A percentile compares a stretch with the other conserved stretches of the same genome.
These are phyloP conservation scores for Torymus tubicola DNA, from an alignment of 2,888 invertebrate genomes.

Conservation along the genomic window DNA sequence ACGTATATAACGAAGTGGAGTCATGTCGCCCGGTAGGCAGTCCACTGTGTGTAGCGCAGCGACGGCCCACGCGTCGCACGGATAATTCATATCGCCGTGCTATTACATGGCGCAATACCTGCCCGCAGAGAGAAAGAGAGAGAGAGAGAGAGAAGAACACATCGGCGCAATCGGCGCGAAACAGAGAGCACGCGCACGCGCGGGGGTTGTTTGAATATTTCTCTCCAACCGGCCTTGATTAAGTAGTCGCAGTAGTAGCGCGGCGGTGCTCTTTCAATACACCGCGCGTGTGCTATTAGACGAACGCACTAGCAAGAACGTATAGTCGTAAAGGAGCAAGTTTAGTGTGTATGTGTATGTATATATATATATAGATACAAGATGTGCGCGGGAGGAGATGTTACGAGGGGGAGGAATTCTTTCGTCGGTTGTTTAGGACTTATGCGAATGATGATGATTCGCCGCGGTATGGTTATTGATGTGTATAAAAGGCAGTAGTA, in stretches of 20 bases:
- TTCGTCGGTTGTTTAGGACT: too few relatives aligned
- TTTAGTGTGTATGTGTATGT: too few relatives aligned
- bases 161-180: slow-evolving; percentile 30
- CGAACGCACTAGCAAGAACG: background rate
- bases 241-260: slow-evolving; percentile 21
- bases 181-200: background rate
- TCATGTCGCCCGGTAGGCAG: slow-evolving; percentile 51
- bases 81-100: slow-evolving; percentile 46
- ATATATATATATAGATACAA: too few relatives aligned
- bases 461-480: too few relatives aligned
- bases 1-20: background rate
- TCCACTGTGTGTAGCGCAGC: background rate
- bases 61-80: slow-evolving; percentile 21
- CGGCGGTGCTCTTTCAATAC: background rate
- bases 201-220: slow-evolving; percentile 37
- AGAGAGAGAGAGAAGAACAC: background rate
- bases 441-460: too few relatives aligned
- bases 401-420: too few relatives aligned
- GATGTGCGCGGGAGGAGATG: too few relatives aligned
- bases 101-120: background rate
- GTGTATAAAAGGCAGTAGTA: too few relatives aligned
- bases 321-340: too few relatives aligned
- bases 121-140: background rate
- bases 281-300: slow-evolving; percentile 32
- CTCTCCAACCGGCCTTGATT: slow-evolving; percentile 30